Conservation (phyloP, 2,113 vertebrate genomes). For the Odocoileus hemionus region DNA sequence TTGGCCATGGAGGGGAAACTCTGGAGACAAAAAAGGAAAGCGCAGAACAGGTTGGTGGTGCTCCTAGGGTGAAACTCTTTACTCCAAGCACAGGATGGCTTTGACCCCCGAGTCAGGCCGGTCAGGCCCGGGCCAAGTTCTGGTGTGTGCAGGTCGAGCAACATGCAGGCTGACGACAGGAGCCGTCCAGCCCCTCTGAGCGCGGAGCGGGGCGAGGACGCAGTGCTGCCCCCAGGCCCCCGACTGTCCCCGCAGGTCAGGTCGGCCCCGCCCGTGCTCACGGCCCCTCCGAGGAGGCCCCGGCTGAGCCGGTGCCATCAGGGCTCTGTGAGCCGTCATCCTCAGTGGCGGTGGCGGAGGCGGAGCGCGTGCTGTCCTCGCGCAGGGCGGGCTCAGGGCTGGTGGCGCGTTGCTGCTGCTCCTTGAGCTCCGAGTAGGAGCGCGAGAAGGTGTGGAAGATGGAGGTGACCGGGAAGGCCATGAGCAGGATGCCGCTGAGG, state of each 20-base stretch:
- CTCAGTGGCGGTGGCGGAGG: conserved; percentile 49
- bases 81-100: background rate
- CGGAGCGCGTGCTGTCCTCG: conserved; percentile 84
- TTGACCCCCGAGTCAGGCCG: accelerated
- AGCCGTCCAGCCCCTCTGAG: background rate
- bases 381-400: conserved; percentile 81
- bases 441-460: conserved; percentile 98
- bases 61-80: background rate
- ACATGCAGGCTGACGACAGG: background rate
- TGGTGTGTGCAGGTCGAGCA: no score
- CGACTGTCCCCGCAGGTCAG: background rate
- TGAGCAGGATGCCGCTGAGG: conserved; percentile 95
- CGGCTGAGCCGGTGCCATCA: conserved; percentile 53
- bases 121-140: background rate
- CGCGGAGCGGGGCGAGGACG: background rate
- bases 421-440: conserved; percentile 94
- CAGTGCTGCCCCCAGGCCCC: background rate
- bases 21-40: background rate
- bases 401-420: conserved; percentile 86
- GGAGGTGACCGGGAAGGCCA: conserved; percentile 97
- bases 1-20: background rate
- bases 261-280: background rate
- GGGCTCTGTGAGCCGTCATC: conserved; percentile 80
- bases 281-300: background rate
- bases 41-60: background rate